phyloP scores from a whole-genome alignment of 2,888 invertebrate species.

The Leptinotarsa peninsularis region DNA sequence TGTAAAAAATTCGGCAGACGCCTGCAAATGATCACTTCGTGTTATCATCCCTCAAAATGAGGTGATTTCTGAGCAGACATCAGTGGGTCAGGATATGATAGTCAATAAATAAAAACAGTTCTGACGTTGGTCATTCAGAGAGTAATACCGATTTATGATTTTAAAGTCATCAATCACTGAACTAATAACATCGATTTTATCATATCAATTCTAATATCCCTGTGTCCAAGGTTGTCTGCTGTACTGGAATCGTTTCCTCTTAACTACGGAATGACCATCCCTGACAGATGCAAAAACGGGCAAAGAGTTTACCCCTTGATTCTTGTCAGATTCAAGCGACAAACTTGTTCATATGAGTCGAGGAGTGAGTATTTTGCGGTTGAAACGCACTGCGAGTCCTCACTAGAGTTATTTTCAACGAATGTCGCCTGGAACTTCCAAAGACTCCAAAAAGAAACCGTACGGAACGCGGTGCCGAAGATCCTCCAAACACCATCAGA shows the following conservation, averaged over 20 bases:
- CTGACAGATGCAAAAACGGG: slow-evolving; percentile 18
- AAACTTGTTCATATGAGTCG: not conserved
- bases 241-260: not conserved
- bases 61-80: not conserved
- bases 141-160: no score
- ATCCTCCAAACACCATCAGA: not conserved
- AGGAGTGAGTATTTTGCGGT: slow-evolving; percentile 21
- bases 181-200: no score
- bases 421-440: not conserved
- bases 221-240: not conserved
- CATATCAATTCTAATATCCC: no score
- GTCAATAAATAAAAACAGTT: not conserved
- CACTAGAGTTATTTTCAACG: not conserved
- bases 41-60: not conserved
- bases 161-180: no score
- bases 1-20: not conserved
- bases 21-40: not conserved
- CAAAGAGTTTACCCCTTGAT: not conserved
- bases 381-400: slow-evolving; percentile 22
- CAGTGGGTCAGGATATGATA: not conserved
- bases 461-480: not conserved
- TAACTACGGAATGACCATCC: not conserved
- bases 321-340: not conserved
- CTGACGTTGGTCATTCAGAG: not conserved
- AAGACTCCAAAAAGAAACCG: not conserved